Base-by-base conservation (phyloP, 2,797 vertebrate genomes). In the Myoxocephalus aenaeus region DNA sequence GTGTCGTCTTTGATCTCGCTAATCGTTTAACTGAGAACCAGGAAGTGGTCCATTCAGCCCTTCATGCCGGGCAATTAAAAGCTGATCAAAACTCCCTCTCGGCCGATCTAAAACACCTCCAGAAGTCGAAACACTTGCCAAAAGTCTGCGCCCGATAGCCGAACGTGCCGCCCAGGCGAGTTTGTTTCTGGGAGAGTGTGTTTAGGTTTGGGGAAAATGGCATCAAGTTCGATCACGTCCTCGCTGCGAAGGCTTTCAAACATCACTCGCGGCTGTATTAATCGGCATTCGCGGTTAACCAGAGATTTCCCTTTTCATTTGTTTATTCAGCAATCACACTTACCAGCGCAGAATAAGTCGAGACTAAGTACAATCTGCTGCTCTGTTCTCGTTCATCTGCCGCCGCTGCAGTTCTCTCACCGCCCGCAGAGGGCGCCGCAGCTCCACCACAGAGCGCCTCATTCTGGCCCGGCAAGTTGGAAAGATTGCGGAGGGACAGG, bases 1-100 rank as follows among this genome's bases (percentile, higher is more conserved):
- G 82, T 77, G 88, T 86, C 22, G 18, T 65, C 89, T 93, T 92
- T 93, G 88, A 94, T 93, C 92, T 91, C 57, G 36, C 71, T 92
- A 91, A 92, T 91, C 58, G 82, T 90, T 92, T 88, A 82, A 90
- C 84, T 81, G 82, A 84, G 81, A 91, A 85, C 66, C 86, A 92
- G 90, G 90, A 94, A 92, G 85, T 70, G 65, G 61, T 85, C 75
- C 76, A 81, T 89, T 87, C 81, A 76, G 76, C 70, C 77, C 64
- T 90, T 86, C 85, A 86, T 87, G 78, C 80, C 34, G 14, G 66
- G 68, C 82, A 86, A 90, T 90, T 92, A 90, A 84, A 92, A 90
- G 76, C 73, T 84, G 85, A 90, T 92, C 90, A 86, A 84, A 88
- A 88, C 84, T 87, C 77, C 77, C 81, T 85, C 80, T 73, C 72